phyloP scores from a whole-genome alignment of 2,113 vertebrate genomes.

The Dromaius novaehollandiae region DNA sequence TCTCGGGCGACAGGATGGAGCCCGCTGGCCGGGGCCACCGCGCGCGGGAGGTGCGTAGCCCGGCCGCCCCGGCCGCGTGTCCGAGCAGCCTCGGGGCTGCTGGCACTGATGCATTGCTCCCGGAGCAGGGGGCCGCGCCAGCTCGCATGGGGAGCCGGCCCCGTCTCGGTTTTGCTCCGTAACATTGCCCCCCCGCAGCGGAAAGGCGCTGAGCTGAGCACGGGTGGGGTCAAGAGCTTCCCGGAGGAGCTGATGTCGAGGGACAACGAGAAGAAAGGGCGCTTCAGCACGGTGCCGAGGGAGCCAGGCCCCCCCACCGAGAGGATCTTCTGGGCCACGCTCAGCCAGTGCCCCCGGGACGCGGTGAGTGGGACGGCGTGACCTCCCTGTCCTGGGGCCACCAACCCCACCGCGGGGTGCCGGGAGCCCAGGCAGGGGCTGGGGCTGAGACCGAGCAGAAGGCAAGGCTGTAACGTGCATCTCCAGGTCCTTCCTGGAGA shows the following conservation, averaged over 20 bases:
- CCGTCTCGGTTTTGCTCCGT: too few species aligned
- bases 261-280: conserved; percentile 70
- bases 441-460: too few species aligned
- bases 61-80: accelerated
- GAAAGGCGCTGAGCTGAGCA: background rate
- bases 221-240: conserved; percentile 57
- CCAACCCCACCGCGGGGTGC: background rate
- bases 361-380: conserved; percentile 60
- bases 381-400: background rate
- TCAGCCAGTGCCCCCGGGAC: conserved; percentile 67
- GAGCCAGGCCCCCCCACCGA: conserved; percentile 47
- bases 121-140: too few species aligned
- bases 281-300: conserved; percentile 68
- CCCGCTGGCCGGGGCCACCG: conserved; percentile 53
- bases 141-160: too few species aligned
- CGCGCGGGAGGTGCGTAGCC: conserved; percentile 56
- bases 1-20: conserved; percentile 47
- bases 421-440: background rate
- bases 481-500: too few species aligned
- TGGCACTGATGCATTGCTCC: too few species aligned
- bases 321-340: conserved; percentile 70
- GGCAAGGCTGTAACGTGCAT: too few species aligned
- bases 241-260: conserved; percentile 52
- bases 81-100: too few species aligned
- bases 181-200: conserved; percentile 25